Base-by-base conservation (phyloP, 2,888 invertebrate species). In the Scaptomyza tumidula region DNA sequence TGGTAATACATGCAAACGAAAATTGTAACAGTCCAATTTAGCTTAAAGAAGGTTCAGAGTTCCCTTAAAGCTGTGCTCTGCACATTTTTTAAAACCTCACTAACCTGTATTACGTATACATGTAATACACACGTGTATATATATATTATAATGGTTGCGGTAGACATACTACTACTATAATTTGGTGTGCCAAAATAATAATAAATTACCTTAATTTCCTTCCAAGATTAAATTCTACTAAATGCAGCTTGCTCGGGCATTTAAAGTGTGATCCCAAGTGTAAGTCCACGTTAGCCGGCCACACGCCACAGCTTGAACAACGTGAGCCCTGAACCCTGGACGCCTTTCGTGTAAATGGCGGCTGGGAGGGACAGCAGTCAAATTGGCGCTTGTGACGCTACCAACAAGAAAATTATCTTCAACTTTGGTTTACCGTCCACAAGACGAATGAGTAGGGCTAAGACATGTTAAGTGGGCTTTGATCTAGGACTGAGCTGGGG, bases 391-490 rank as follows among this genome's bases (percentile, higher is more conserved):
- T 61, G 58, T 56, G 60, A 61, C 50, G 55, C 48, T 43, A 70
- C 78, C 60, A 74, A 65, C 48, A 74, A 53, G 62, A 73, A 85
- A 78, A 85, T 85, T 75, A 84, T 81, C 67, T 66, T 70, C 66
- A 70, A 71, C 70, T 73, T 70, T 81, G 68, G 61, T 75, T 72
- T 69, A 58, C 71, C 65, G 60, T 59, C 57, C 50, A 59, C 60
- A 64, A 58, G 57, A 73, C 63, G 54, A 73, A 65, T 58, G 67
- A 50, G 62, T 45, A n/a, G 46, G 63, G 67, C 71, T 63, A 64
- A 72, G 74, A 68, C 68, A 78, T 80, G 80, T 78, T 71, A 67
- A 73, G 74, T 77, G 69, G 80, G 73, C 66, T 66, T 78, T 71
- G 66, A 76, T 75, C 60, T 59, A 46, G 59, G 53, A 37, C 16